Evolutionary conservation across 2,113 vertebrate genomes (phyloP).

Genomic region (Coptodon bakossiorum): DNA sequence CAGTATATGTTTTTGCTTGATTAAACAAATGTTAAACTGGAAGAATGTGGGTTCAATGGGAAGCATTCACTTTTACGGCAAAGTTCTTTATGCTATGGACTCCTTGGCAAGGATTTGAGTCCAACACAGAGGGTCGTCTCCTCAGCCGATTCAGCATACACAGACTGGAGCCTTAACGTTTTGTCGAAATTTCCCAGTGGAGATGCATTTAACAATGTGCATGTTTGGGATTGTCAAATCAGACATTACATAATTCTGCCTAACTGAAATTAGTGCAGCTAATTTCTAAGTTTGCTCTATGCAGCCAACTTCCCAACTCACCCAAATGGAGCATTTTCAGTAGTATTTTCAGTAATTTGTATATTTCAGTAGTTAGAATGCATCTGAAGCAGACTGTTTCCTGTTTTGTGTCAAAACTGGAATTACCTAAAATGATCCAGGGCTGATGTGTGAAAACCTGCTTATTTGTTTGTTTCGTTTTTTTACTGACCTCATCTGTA

Average conservation of each 20-base stretch:
- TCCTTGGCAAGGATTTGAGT: background rate
- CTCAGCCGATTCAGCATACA: background rate
- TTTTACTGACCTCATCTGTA: background rate
- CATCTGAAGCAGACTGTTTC: background rate
- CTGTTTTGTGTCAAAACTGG: background rate
- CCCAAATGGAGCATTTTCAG: background rate
- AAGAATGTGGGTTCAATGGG: background rate
- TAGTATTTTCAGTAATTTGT: background rate
- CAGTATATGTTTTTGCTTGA: background rate
- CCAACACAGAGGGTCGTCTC: accelerated
- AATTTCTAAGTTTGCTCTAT: background rate
- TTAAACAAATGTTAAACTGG: background rate
- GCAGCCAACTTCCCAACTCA: background rate
- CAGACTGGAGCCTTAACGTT: background rate
- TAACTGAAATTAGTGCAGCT: background rate
- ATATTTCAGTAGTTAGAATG: background rate
- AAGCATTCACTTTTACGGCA: background rate
- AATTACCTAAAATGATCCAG: accelerated
- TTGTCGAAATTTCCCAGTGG: background rate
- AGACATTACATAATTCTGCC: background rate
- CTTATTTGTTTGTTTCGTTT: background rate
- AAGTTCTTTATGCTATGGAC: background rate
- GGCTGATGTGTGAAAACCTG: background rate
- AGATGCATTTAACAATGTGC: accelerated
- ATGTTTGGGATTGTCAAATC: accelerated